A percentile compares a stretch with the other conserved stretches of the same genome.
Evolutionary conservation across 23 tunicate genomes (phyloP).

Genomic region (Halocynthia aurantium): DNA sequence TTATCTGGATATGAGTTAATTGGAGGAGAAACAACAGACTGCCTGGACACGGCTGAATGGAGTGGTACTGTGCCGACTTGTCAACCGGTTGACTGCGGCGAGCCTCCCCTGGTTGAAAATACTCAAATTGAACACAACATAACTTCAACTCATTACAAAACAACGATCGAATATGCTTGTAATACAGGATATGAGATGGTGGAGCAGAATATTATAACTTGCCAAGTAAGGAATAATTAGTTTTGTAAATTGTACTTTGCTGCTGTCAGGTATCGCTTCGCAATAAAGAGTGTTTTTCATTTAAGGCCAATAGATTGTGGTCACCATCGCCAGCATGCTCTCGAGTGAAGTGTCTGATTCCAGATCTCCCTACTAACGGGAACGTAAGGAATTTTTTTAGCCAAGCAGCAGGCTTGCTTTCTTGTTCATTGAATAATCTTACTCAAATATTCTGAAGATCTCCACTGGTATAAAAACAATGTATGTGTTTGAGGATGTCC

Average conservation of each 20-base stretch:
- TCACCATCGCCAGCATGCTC: constrained; percentile 30
- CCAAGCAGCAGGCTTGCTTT: not conserved
- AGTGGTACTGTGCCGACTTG: constrained; percentile 42
- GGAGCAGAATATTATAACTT: constrained; percentile 8
- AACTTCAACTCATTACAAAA: constrained; percentile 24
- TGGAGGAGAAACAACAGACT: constrained; percentile 35
- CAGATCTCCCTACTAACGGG: constrained; percentile 46
- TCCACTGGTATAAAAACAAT: not conserved
- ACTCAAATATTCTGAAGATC: not conserved
- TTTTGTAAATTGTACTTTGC: not conserved
- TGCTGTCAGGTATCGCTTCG: no score
- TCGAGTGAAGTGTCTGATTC: constrained; percentile 42
- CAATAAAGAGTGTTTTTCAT: not conserved
- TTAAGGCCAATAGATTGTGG: constrained; percentile 49
- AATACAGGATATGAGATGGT: constrained; percentile 44
- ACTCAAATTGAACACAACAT: constrained; percentile 19
- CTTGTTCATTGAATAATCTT: not conserved
- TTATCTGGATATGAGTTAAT: constrained; percentile 33
- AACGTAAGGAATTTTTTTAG: constrained; percentile 21
- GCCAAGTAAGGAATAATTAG: constrained; percentile 20
- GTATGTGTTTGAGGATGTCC: constrained; percentile 36
- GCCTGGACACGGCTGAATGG: constrained; percentile 46
- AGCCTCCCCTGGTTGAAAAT: constrained; percentile 38
- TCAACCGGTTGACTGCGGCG: constrained; percentile 69
- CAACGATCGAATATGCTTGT: constrained; percentile 37